Evolutionary conservation across 1,140 invertebrate species (phyloP), one percentile per base, ranked within the genome.

Genomic region (Drosophila kikkawai): DNA sequence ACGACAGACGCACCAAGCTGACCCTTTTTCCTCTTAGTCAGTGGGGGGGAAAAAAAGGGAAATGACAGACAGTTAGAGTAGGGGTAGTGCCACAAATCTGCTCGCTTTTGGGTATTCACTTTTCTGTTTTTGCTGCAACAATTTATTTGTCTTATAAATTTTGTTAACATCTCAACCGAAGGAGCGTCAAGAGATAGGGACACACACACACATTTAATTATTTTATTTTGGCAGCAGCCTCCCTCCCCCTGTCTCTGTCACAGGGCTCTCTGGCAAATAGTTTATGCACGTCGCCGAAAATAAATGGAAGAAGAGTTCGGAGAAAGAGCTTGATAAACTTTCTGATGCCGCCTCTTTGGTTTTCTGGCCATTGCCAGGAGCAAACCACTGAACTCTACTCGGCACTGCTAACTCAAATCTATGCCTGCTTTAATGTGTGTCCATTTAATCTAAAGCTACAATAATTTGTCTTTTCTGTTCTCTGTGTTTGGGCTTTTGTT

Each of bases 101-200:
- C 47, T 76, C 41, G 63, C 61, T 67, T 68, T 48, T 41, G 36
- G 66, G 26, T 47, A 50, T 51, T 67, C 63, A 41, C 15, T 68
- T 66, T 67, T 68, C 36, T 68, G 45, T 32, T 68, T 39, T 22
- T 17, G 63, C 45, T 67, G 63, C 45, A 76, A 77, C 75, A 77
- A 76, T 77, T 77, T 77, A 77, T 77, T 77, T 77, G 73, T 77
- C 75, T 77, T 77, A 77, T 77, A 77, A 76, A 77, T 76, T 77
- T 77, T 77, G 73, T 58, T 77, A 77, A 77, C 75, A 77, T 77
- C 75, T 77, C 75, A 77, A 77, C 61, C 66, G 50, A 75, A 69
- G 32, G 9, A 36, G 53, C 36, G 53, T 22, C 19, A 13, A 19
- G 51, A 55, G 51, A 22, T 22, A 44, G 37, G 48, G 26, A 66